These are phyloP conservation scores for Perca flavescens DNA, from an alignment of 2,113 vertebrate genomes.

Conservation along the genomic window DNA sequence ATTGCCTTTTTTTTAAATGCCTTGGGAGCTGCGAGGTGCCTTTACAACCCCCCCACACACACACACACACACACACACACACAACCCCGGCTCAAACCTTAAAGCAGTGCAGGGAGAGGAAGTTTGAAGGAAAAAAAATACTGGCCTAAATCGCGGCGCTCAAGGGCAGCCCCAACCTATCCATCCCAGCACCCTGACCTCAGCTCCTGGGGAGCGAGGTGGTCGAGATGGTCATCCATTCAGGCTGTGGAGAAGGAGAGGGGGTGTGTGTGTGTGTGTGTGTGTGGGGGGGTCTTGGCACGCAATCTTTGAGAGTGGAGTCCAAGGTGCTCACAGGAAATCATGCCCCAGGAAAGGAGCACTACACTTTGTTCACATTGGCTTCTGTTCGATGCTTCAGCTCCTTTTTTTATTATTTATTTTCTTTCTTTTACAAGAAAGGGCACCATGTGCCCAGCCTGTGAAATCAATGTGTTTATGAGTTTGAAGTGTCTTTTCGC, in stretches of 20 bases:
- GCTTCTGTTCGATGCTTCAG: slow-evolving; percentile 50
- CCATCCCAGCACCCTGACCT: slow-evolving; percentile 51
- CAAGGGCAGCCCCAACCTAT: slow-evolving; percentile 55
- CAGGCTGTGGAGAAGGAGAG: background rate
- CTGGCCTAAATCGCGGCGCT: slow-evolving; percentile 56
- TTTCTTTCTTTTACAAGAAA: slow-evolving; percentile 12
- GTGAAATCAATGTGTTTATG: slow-evolving; percentile 22
- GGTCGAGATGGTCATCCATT: slow-evolving; percentile 14
- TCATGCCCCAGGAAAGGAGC: slow-evolving; percentile 65
- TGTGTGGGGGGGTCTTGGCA: slow-evolving; percentile 65
- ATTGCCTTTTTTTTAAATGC: slow-evolving; percentile 37
- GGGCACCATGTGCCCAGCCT: background rate
- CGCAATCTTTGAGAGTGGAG: slow-evolving; percentile 52
- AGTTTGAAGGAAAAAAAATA: slow-evolving; percentile 11
- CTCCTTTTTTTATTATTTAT: background rate
- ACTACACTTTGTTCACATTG: slow-evolving; percentile 26
- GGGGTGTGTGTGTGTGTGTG: too few relatives aligned
- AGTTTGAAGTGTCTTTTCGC: slow-evolving; percentile 19
- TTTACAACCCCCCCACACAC: background rate
- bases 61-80: too few relatives aligned
- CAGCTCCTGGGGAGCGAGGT: slow-evolving; percentile 27
- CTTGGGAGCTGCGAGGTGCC: slow-evolving; percentile 38
- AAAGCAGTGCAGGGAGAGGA: slow-evolving; percentile 30
- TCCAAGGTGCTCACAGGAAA: slow-evolving; percentile 75
- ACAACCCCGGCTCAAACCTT: slow-evolving; percentile 39